A percentile compares a stretch with the other conserved stretches of the same genome.
Conservation (phyloP, 2,113 vertebrate genomes). For the Mionectes macconnelli region DNA sequence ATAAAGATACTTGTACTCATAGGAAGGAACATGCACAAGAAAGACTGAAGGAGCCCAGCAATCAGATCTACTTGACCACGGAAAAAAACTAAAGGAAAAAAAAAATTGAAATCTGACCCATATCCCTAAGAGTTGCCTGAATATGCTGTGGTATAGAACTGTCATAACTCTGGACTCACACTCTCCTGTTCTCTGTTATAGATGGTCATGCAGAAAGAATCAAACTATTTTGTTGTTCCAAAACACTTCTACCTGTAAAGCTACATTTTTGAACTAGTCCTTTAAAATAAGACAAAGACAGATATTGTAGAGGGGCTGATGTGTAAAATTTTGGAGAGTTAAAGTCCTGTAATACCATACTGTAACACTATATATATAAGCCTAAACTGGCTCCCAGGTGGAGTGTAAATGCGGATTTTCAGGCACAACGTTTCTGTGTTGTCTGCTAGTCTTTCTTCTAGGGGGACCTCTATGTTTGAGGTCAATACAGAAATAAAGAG, state of each 20-base stretch:
- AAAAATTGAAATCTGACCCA: background rate
- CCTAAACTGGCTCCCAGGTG: background rate
- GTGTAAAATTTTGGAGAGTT: background rate
- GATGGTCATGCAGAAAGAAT: background rate
- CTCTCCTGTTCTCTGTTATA: background rate
- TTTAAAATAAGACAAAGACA: background rate
- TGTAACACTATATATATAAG: background rate
- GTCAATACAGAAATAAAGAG: background rate
- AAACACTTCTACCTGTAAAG: background rate
- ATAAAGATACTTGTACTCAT: background rate
- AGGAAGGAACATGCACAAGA: background rate
- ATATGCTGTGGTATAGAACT: background rate
- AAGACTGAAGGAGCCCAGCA: background rate
- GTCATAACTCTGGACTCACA: background rate
- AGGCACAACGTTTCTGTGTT: background rate
- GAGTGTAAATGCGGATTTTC: background rate
- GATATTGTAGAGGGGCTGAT: background rate
- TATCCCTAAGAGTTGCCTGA: background rate
- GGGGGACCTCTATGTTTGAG: rapidly evolving
- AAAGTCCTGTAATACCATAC: background rate
- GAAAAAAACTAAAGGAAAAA: background rate
- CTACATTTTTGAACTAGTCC: background rate
- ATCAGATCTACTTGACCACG: background rate
- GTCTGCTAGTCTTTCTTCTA: background rate
- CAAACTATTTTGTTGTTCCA: background rate